Percentiles rank a stretch among this genome's conserved stretches.
phyloP scores from a whole-genome alignment of 2,888 invertebrate species.

The Lasioglossum leucozonium region DNA sequence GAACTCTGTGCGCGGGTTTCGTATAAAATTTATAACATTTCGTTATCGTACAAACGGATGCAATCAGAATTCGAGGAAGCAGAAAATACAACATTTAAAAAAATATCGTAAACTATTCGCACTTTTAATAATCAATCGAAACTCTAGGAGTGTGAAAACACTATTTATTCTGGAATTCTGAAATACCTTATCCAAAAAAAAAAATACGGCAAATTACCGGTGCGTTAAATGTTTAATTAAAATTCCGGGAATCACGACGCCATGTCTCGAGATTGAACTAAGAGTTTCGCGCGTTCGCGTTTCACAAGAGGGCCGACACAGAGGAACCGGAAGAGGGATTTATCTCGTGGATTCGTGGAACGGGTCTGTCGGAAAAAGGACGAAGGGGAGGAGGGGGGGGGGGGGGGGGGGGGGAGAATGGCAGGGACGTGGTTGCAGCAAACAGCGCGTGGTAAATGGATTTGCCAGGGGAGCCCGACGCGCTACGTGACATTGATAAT shows the following conservation, averaged over 20 bases:
- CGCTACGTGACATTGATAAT: constrained; percentile 62
- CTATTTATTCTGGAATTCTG: too few relatives aligned
- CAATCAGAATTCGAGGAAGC: neutral
- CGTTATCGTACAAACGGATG: too few relatives aligned
- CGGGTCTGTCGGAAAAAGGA: constrained; percentile 16
- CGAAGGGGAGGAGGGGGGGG: neutral
- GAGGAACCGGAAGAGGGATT: constrained; percentile 25
- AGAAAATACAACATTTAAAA: neutral
- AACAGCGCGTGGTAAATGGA: constrained; percentile 54
- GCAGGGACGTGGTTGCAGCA: constrained; percentile 31
- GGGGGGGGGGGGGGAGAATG: neutral
- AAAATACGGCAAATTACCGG: neutral
- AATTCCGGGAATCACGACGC: neutral
- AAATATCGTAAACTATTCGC: neutral
- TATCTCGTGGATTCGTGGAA: constrained; percentile 18
- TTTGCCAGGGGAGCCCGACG: constrained; percentile 46
- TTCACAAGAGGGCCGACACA: neutral
- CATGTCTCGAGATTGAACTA: neutral
- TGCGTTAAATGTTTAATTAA: neutral
- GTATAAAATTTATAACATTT: too few relatives aligned
- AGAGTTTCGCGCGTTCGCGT: neutral
- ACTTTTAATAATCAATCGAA: neutral
- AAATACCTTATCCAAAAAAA: neutral
- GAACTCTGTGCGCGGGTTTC: too few relatives aligned
- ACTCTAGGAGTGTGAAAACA: neutral